These are phyloP conservation scores for Porites rus DNA, from an alignment of 92 coral and sea anemone genomes.

Conservation along the genomic window DNA sequence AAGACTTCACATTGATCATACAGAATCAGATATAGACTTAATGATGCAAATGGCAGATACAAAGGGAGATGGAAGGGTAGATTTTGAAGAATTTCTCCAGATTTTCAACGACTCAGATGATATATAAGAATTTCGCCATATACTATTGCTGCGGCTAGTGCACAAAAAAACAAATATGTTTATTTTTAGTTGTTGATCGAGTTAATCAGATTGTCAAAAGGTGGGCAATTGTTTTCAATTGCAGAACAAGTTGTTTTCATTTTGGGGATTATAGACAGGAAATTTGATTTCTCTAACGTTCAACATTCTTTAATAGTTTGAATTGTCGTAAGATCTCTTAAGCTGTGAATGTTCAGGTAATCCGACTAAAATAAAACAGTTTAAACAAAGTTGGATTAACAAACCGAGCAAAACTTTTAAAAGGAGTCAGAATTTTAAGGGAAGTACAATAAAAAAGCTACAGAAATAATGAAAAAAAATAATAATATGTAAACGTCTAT, in stretches of 20 bases:
- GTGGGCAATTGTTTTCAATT: neutral
- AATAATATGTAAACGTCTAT: no score
- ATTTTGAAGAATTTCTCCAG: constrained; percentile 82
- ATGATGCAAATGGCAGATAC: constrained; percentile 88
- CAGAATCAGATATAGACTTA: constrained; percentile 71
- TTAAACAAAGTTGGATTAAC: neutral
- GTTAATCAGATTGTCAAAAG: neutral
- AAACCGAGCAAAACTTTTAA: neutral
- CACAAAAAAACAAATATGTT: neutral
- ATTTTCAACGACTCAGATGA: constrained; percentile 58
- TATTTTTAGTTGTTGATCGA: neutral
- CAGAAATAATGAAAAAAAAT: neutral
- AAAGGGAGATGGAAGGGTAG: constrained; percentile 85
- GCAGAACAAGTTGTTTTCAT: neutral
- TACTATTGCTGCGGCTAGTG: neutral
- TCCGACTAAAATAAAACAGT: neutral
- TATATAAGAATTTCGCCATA: neutral
- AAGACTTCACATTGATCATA: constrained; percentile 71
- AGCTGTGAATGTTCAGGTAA: neutral
- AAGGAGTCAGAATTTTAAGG: neutral
- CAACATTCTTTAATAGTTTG: neutral
- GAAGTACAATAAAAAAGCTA: neutral
- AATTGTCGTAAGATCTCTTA: neutral
- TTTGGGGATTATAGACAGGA: neutral
- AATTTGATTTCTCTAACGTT: neutral